Evolutionary conservation across 2,113 vertebrate genomes (phyloP), one percentile per base, ranked within the genome.

Genomic region (Trogon surrucura): DNA sequence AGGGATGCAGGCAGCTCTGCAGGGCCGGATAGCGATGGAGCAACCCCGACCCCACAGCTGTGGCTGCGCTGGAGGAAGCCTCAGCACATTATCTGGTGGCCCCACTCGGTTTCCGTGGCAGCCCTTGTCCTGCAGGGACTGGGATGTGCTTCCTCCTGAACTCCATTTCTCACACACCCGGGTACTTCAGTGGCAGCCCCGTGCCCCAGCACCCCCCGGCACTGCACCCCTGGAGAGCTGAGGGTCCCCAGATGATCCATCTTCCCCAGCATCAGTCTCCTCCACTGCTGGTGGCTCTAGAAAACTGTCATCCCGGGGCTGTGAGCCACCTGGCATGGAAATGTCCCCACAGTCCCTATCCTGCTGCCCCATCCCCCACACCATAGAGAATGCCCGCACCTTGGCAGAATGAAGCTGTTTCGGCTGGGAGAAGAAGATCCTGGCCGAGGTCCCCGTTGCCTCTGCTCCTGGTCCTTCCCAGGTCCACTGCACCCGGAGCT

Each of bases 21-120:
- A 36, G 86, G 74, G 88, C 17, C 80, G 6, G 90, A 94, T 81
- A 90, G 80, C 0, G 0, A 57, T n/a, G 5, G 65, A 58, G 32
- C 15, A 75, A 54, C 32, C 77, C 80, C 6, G 16, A 80, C 36
- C 22, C 65, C 0, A 2, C 45, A 30, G 89, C 88, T 57, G 58
- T 6, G 9, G 67, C 10, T 0, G 16, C 11, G 80, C 45, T 0
- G 0, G 65, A 94, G 90, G 97, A 96, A 96, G 66, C 88, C 74
- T 74, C 16, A 0, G 58, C 15, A 17, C 44, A 4, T 93, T 97
- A 97, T 97, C 97, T 95, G 72, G 75, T 58, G 36, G 64, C 74
- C 85, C 44, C 95, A 88, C 70, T 80, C 3, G 1, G 82, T 75
- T 95, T 94, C 87, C 85, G 95, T 18, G 73, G 91, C 71, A 92